Percentiles rank a stretch among this genome's conserved stretches.
Conservation (phyloP, 2,797 vertebrate genomes). For the Pteronotus mesoamericanus region DNA sequence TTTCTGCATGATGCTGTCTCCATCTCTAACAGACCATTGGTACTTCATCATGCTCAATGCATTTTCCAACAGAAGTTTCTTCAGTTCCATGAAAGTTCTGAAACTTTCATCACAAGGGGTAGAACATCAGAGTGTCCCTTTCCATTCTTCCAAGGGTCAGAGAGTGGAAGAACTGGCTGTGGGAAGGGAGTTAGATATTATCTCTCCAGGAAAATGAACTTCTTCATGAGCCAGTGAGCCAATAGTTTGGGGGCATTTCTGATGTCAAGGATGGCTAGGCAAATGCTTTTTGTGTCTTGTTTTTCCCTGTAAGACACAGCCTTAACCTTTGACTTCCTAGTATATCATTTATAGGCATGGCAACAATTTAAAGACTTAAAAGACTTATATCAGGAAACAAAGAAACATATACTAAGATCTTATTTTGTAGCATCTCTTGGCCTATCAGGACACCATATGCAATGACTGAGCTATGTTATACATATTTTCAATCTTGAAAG, state of each 20-base stretch:
- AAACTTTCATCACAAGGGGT: not conserved
- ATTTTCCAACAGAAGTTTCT: not conserved
- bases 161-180: not conserved
- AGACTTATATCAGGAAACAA: not conserved
- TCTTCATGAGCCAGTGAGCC: not conserved
- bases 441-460: not conserved
- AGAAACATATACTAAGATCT: not conserved
- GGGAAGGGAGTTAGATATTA: not conserved
- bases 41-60: not conserved
- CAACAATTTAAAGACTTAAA: not conserved
- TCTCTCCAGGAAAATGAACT: not conserved
- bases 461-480: not conserved
- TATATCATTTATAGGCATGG: not conserved
- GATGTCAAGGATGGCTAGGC: not conserved
- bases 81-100: not conserved
- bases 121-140: not conserved
- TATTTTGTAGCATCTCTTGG: not conserved
- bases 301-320: not conserved
- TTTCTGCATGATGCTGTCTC: not conserved
- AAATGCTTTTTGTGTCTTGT: not conserved
- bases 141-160: not conserved
- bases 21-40: not conserved
- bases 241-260: not conserved
- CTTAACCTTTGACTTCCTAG: not conserved
- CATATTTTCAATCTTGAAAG: not conserved